Evolutionary conservation across 2,113 vertebrate species (phyloP), one percentile per base, ranked within the genome.

Genomic region (Pteropus alecto): DNA sequence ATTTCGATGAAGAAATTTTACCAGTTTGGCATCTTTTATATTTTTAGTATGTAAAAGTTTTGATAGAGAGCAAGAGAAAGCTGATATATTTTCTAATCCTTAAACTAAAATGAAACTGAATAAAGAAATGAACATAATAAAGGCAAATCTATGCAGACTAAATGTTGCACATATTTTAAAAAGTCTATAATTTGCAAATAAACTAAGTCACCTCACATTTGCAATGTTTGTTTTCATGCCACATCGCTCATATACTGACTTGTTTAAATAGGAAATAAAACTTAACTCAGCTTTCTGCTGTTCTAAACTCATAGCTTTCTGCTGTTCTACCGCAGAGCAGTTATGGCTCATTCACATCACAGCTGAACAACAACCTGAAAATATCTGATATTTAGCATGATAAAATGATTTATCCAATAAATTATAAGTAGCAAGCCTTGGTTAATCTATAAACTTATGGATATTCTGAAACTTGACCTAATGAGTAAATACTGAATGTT

Each of bases 201-300:
- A 97, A 98, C 92, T 41, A 61, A 92, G 93, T 61, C 95, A 38
- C 19, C 89, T 97, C 94, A 94, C 82, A 96, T 79, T 63, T 0
- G 21, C 87, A 97, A 94, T 90, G 93, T 94, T 98, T 97, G 92
- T 98, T 98, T 98, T 97, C 97, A 97, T 98, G 98, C 97, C 98
- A 98, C 98, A 98, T 98, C 98, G 98, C 92, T 98, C 97, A 93
- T 92, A 95, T 95, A 98, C 98, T 97, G 94, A 97, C 96, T 98
- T 97, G 98, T 98, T 98, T 98, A 97, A 98, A 98, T 98, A 98
- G 95, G 63, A 97, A 98, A 97, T 77, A 96, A 90, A 90, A 90
- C 38, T 97, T 97, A 97, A 98, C 90, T 96, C 90, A 82, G 63
- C 78, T 95, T 94, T 51, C 79, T 30, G 82, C 68, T 81, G 43